Base-by-base conservation (phyloP, 2,888 invertebrate species). In the Spatulosminthurus flaviceps region DNA sequence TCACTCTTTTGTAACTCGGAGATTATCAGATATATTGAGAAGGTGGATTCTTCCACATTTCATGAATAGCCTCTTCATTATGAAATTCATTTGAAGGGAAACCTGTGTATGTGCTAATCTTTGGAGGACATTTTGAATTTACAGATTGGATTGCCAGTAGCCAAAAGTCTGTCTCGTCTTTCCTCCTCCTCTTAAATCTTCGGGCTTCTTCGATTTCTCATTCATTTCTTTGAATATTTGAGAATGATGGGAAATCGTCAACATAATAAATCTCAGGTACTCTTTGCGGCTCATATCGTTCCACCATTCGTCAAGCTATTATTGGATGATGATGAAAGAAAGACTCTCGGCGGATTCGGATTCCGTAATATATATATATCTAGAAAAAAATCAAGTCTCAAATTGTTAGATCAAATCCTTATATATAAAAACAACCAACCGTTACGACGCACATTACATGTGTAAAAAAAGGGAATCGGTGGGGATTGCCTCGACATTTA, bases 121-220 rank as follows among this genome's bases (percentile, higher is more conserved):
- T n/a, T n/a, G n/a, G n/a, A n/a, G n/a, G n/a, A n/a, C n/a, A n/a
- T n/a, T n/a, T n/a, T n/a, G n/a, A n/a, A 51, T 51, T 64, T 81
- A 67, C 77, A 84, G 84, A 83, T 82, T 82, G 81, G 82, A 82
- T 83, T 81, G 83, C 84, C 84, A 84, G 83, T 84, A 83, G 83
- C 83, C 84, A 84, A 84, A 79, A 84, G 79, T 83, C 82, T 84
- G 81, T 81, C 79, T 82, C 79, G 80, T 81, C 81, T 83, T 80
- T 81, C 79, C 78, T 82, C 78, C 80, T 83, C 81, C 82, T n/a
- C n/a, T 41, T 60, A 81, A 80, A 78, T 83, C 82, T 83, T 83
- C 82, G 82, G 83, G 83, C 83, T 83, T 79, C 79, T 81, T 77
- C 79, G 82, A 75, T 78, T 81, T 81, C 75, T 60, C 71, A 61